A percentile compares a stretch with the other conserved stretches of the same genome.
Evolutionary conservation across 2,113 vertebrate genomes (phyloP).

Genomic region (Formicarius rufipectus): DNA sequence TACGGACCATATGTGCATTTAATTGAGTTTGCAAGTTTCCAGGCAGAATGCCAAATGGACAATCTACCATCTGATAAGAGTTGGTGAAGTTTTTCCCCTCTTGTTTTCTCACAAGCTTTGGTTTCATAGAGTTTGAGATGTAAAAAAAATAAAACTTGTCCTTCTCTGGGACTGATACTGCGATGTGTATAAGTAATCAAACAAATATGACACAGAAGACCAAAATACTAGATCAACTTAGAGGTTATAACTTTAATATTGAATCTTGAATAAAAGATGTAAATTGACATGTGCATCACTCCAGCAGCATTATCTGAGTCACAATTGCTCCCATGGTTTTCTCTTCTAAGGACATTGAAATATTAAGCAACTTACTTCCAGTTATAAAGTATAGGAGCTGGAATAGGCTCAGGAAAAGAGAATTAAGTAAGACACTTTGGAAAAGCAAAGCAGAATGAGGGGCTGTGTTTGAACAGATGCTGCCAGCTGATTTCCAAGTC

Average conservation of each 20-base stretch:
- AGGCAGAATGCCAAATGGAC: slow-evolving; percentile 70
- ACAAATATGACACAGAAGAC: neutral
- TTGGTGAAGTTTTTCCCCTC: neutral
- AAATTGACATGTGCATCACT: neutral
- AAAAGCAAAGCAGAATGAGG: neutral
- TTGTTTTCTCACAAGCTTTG: slow-evolving; percentile 19
- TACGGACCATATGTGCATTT: slow-evolving; percentile 69
- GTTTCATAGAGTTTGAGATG: neutral
- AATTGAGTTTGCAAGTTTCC: slow-evolving; percentile 75
- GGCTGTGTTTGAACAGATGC: neutral
- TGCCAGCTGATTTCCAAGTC: neutral
- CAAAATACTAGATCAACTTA: neutral
- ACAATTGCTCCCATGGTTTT: neutral
- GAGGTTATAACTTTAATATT: neutral
- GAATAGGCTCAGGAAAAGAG: neutral
- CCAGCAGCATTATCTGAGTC: neutral
- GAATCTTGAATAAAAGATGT: neutral
- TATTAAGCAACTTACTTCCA: neutral
- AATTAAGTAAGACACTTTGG: neutral
- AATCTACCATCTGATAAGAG: slow-evolving; percentile 53
- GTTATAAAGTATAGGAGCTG: neutral
- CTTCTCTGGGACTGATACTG: neutral
- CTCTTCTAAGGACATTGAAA: neutral
- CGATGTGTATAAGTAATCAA: neutral
- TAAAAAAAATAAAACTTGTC: neutral